These are phyloP conservation scores for Chaetogeoica ovagalla DNA, from an alignment of 2,888 invertebrate species.

Conservation along the genomic window DNA sequence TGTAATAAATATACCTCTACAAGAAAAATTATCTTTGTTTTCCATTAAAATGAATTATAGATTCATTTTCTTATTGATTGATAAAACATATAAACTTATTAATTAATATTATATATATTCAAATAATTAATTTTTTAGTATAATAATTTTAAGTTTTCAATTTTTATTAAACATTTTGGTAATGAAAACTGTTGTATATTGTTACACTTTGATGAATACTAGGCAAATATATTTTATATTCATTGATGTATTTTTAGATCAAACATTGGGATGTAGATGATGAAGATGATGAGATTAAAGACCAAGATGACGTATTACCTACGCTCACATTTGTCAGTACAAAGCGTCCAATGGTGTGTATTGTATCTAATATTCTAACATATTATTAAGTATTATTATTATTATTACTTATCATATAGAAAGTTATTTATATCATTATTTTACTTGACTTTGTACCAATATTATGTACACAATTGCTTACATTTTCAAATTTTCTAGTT, in stretches of 20 bases:
- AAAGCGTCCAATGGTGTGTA: slow-evolving; percentile 39
- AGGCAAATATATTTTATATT: background rate
- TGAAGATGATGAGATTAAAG: slow-evolving; percentile 46
- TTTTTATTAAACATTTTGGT: background rate
- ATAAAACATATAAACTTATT: background rate
- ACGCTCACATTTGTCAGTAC: slow-evolving; percentile 24
- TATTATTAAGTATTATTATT: too few species aligned
- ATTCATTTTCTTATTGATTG: too few species aligned
- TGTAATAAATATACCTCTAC: background rate
- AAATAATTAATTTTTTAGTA: background rate
- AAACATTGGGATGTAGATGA: slow-evolving; percentile 48
- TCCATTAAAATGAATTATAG: too few species aligned
- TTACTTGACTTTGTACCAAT: too few species aligned
- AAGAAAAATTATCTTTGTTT: background rate
- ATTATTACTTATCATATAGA: too few species aligned
- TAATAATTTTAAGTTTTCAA: slow-evolving; percentile 1
- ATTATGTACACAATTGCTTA: too few species aligned
- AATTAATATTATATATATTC: background rate
- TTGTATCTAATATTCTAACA: background rate
- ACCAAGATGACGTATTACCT: slow-evolving; percentile 26
- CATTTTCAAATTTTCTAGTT: too few species aligned
- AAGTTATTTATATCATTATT: too few species aligned
- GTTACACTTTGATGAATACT: too few species aligned
- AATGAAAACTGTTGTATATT: too few species aligned
- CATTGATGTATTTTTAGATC: slow-evolving; percentile 14